Percentiles rank a stretch among this genome's conserved stretches.
phyloP scores from a whole-genome alignment of 2,113 vertebrate species.

The Crotalus viridis region DNA sequence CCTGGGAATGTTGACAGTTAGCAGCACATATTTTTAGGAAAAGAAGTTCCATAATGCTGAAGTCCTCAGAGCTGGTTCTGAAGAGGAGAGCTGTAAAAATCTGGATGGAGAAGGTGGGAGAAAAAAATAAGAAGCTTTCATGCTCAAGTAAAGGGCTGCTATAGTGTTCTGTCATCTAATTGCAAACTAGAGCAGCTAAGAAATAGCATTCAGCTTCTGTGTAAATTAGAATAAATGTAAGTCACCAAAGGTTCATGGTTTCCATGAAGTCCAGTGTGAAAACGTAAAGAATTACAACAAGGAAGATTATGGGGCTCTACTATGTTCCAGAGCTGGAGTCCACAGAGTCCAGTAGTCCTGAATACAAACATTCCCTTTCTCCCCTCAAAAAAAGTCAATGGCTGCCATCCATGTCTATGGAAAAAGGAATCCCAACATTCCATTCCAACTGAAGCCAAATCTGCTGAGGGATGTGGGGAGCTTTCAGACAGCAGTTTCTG shows the following conservation, averaged over 20 bases:
- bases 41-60: background rate
- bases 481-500: too few species aligned
- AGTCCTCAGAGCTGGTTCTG: background rate
- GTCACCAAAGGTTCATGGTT: background rate
- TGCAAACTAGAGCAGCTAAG: background rate
- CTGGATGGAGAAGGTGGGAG: background rate
- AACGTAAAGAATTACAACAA: background rate
- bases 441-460: background rate
- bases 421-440: background rate
- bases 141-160: background rate
- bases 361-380: background rate
- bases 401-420: background rate
- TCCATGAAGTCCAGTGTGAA: background rate
- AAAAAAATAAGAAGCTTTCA: background rate
- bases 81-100: background rate
- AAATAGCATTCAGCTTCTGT: background rate
- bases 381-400: background rate
- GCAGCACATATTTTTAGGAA: constrained; percentile 40
- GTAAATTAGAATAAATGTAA: background rate
- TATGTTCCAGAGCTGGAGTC: background rate
- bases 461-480: background rate
- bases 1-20: constrained; percentile 22
- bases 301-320: background rate
- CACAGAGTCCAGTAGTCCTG: background rate
- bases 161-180: background rate